phyloP scores from a whole-genome alignment of 2,888 invertebrate genomes.

The Synergus laeviventris region DNA sequence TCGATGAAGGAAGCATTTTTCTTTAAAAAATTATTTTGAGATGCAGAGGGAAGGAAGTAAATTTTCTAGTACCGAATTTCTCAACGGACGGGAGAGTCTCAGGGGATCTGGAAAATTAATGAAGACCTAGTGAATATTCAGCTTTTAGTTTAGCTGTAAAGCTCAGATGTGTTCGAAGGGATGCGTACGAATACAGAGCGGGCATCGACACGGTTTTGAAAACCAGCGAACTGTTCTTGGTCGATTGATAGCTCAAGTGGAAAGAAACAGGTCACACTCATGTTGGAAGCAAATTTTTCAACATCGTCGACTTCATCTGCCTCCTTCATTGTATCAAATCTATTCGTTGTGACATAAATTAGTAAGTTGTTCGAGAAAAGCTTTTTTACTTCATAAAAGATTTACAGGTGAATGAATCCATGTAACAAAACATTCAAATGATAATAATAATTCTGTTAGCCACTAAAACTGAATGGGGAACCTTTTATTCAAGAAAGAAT shows the following conservation, averaged over 20 bases:
- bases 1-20: slow-evolving; percentile 30
- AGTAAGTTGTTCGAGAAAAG: neutral
- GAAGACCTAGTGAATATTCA: slow-evolving; percentile 33
- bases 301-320: slow-evolving; percentile 26
- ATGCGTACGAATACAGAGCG: slow-evolving; percentile 47
- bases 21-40: slow-evolving; percentile 18
- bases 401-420: neutral
- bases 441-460: neutral
- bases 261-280: slow-evolving; percentile 52
- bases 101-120: slow-evolving; percentile 33
- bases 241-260: slow-evolving; percentile 57
- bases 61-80: slow-evolving; percentile 25
- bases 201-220: slow-evolving; percentile 50
- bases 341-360: neutral
- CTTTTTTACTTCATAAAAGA: neutral
- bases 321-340: neutral
- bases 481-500: neutral
- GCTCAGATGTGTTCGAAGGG: slow-evolving; percentile 11
- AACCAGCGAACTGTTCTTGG: slow-evolving; percentile 57
- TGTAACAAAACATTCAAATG: neutral
- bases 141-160: slow-evolving; percentile 19
- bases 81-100: slow-evolving; percentile 17
- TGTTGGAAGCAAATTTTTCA: slow-evolving; percentile 3
- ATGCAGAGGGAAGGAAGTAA: slow-evolving; percentile 16
- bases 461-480: neutral